phyloP scores from a whole-genome alignment of 1,140 invertebrate genomes.

The Coenobita brevimanus region DNA sequence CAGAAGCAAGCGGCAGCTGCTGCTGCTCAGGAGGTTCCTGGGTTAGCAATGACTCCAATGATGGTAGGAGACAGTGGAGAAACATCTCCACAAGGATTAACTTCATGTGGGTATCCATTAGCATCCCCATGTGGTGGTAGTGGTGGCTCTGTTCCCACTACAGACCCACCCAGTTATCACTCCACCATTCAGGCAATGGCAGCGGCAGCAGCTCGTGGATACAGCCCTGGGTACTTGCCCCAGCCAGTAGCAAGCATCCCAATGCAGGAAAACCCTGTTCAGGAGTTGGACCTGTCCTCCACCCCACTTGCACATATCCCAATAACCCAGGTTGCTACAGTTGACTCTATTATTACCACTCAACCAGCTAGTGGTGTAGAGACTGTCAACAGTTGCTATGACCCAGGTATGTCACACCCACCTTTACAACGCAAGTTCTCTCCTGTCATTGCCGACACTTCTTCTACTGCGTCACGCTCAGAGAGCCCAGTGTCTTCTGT shows the following conservation, averaged over 20 bases:
- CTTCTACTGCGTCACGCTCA: slow-evolving; percentile 75
- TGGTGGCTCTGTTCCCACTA: slow-evolving; percentile 82
- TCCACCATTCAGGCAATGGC: slow-evolving; percentile 90
- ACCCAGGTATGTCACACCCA: slow-evolving; percentile 73
- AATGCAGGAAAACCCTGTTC: slow-evolving; percentile 66
- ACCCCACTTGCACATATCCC: slow-evolving; percentile 76
- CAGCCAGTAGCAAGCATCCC: slow-evolving; percentile 67
- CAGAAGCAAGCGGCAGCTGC: slow-evolving; percentile 72
- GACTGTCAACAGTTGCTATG: slow-evolving; percentile 54
- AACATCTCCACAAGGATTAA: slow-evolving; percentile 39
- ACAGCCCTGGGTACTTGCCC: slow-evolving; percentile 73
- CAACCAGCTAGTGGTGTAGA: slow-evolving; percentile 46
- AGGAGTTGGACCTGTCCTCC: slow-evolving; percentile 69
- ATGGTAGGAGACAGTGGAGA: slow-evolving; percentile 41
- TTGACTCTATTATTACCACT: slow-evolving; percentile 53
- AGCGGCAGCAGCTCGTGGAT: slow-evolving; percentile 78
- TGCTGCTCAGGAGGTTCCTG: slow-evolving; percentile 86
- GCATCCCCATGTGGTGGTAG: slow-evolving; percentile 53
- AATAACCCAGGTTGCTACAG: slow-evolving; percentile 53
- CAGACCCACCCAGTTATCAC: slow-evolving; percentile 92
- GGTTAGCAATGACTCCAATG: slow-evolving; percentile 81
- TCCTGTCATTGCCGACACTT: slow-evolving; percentile 76
- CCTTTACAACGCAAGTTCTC: slow-evolving; percentile 80
- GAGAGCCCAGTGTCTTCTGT: slow-evolving; percentile 76
- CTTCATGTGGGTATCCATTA: slow-evolving; percentile 55